Conservation (phyloP, 1,140 invertebrate genomes). For the Nasonia longicornis region DNA sequence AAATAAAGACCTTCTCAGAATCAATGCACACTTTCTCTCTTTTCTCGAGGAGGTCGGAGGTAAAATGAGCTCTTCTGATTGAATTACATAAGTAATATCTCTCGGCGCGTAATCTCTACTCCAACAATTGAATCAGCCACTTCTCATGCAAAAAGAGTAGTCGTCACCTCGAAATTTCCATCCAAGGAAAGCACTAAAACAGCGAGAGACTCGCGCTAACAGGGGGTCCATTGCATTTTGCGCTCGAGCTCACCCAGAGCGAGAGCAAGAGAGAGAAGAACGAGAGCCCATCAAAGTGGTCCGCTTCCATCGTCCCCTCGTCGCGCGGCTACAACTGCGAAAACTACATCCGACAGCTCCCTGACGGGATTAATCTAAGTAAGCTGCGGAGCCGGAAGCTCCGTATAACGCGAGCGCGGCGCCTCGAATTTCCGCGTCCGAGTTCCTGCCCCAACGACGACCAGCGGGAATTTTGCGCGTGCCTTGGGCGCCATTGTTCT, state of each 20-base stretch:
- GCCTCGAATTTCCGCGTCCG: constrained; percentile 6
- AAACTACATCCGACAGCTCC: constrained; percentile 36
- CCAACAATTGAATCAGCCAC: background rate
- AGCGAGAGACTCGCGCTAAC: background rate
- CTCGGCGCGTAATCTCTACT: background rate
- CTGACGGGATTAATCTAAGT: constrained; percentile 38
- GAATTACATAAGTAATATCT: background rate
- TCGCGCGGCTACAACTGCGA: constrained; percentile 12
- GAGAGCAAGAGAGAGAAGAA: background rate
- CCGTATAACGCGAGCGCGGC: no score
- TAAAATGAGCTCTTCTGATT: background rate
- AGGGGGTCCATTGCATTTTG: constrained; percentile 9
- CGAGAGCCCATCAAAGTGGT: constrained; percentile 8
- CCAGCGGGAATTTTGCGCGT: background rate
- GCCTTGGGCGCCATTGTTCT: background rate
- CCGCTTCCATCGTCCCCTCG: constrained; percentile 23
- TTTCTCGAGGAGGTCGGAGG: no score
- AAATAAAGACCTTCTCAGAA: background rate
- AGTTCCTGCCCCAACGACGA: background rate
- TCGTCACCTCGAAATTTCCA: background rate
- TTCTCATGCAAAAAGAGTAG: background rate
- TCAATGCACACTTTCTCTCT: no score
- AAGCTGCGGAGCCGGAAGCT: constrained; percentile 20
- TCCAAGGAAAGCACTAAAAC: background rate
- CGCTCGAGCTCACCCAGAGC: background rate